Conservation (phyloP, 2,113 vertebrate genomes). For the Brevimyrus niger region DNA sequence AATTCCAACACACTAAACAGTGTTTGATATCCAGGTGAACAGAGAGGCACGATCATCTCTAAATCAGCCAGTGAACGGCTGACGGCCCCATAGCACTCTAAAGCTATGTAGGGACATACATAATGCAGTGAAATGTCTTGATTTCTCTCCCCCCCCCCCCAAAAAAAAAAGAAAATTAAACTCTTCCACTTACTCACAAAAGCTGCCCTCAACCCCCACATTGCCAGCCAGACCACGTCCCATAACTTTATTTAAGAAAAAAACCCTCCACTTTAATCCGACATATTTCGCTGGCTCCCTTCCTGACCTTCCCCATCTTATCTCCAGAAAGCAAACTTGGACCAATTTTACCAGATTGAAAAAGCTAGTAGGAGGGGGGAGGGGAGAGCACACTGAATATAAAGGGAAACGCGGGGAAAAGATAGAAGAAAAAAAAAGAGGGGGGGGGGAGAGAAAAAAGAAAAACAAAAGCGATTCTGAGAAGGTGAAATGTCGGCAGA, state of each 20-base stretch:
- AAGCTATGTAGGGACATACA: not conserved
- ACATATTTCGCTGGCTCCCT: conserved; percentile 8
- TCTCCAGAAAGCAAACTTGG: conserved; percentile 18
- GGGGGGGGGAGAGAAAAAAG: not conserved
- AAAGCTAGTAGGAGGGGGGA: not conserved
- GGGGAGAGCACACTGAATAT: not conserved
- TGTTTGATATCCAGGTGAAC: not conserved
- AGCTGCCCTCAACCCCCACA: not conserved
- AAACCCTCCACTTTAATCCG: conserved; percentile 2
- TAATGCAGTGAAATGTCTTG: not conserved
- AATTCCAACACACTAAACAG: not conserved
- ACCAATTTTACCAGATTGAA: conserved; percentile 13
- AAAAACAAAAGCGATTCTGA: not conserved
- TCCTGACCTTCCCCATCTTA: conserved; percentile 21
- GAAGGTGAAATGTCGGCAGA: not conserved
- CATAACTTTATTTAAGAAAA: not conserved
- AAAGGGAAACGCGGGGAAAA: not conserved
- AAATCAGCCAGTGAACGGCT: not conserved
- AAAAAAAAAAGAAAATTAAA: too few relatives aligned
- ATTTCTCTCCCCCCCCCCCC: not conserved
- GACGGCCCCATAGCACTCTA: not conserved
- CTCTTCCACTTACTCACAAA: not conserved
- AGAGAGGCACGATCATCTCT: not conserved
- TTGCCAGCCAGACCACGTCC: conserved; percentile 16
- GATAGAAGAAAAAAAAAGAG: not conserved